Evolutionary conservation across 1,140 invertebrate genomes (phyloP), one percentile per base, ranked within the genome.

Genomic region (Procambarus virginalis): DNA sequence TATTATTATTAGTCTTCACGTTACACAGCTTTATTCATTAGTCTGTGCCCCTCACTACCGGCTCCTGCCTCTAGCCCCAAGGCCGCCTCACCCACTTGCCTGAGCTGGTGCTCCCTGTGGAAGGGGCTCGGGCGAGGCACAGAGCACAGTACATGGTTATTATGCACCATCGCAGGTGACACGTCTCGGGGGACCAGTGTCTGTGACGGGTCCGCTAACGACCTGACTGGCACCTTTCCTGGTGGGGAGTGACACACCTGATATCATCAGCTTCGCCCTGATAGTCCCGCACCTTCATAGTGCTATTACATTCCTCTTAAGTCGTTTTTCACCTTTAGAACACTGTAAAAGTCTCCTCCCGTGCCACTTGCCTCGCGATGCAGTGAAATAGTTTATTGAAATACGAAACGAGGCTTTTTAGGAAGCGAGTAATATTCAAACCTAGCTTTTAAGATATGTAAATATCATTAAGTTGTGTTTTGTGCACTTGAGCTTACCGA

Each of bases 101-200:
- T 8, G 8, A 34, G n/a, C 20, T 8, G 68, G 68, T 3, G 3
- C 8, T 20, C n/a, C 20, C 68, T 5, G 5, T n/a, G 5, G 68
- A 73, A 73, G n/a, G n/a, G 5, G 8, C 22, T 73, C 5, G n/a
- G n/a, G n/a, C 68, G 4, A 73, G 68, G 68, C 68, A 34, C 80
- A 17, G 46, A 45, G 68, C 34, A 68, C 58, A 82, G 48, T 46
- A 81, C 80, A 70, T 82, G 80, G 68, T 82, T 82, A 82, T 82
- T 82, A 68, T 64, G 58, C 46, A 46, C 80, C 80, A 34, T 12
- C 22, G 80, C 4, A 22, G 80, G 46, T 73, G 68, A 64, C 51
- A 55, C 4, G 9, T 17, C 14, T 10, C 14, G 64, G 12, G 64
- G 64, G 17, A n/a, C 4, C 14, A n/a, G 64, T 2, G 64, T 17